Base-by-base conservation (phyloP, 2,888 invertebrate species). In the Mamestra brassicae region DNA sequence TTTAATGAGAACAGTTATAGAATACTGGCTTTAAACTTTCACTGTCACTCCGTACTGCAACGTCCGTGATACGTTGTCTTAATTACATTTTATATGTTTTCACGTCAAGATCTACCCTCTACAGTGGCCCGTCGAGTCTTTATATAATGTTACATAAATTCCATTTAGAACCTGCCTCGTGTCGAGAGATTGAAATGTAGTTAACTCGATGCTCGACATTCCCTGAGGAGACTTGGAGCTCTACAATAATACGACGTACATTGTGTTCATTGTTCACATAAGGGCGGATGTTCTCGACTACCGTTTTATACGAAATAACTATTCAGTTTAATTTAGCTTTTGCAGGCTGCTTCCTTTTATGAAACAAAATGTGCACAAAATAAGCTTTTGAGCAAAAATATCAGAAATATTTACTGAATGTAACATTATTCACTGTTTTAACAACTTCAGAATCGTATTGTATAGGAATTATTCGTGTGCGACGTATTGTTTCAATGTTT, bases 111-210 rank as follows among this genome's bases (percentile, higher is more conserved):
- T 45, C 61, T 45, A 52, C 52, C 64, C 34, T 65, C 57, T n/a
- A 26, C 64, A 47, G 63, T 36, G 50, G 26, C 47, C 34, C 70
- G 75, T 55, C 11, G 68, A 38, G 72, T 26, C 34, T 67, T 50
- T 50, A 54, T 66, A 61, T 70, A 57, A 61, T 55, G 70, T 67
- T 62, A 81, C 66, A 75, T 58, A 71, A 84, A 80, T 75, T 83
- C 57, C 52, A 84, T 80, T 83, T 76, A 65, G 72, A 72, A 60
- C 47, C 63, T 74, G 50, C 26, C 62, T 79, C 71, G 72, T 74
- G 77, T 71, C 62, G 58, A 58, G 50, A 81, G 74, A 85, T 86
- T 84, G 79, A 80, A 86, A 78, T 76, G 52, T 84, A 76, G 80
- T 86, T 84, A 80, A 77, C 66, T 52, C 60, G 66, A 66, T 70